Percentiles rank a stretch among this genome's conserved stretches.
phyloP scores from a whole-genome alignment of 1,140 invertebrate species.

The Lerema accius region DNA sequence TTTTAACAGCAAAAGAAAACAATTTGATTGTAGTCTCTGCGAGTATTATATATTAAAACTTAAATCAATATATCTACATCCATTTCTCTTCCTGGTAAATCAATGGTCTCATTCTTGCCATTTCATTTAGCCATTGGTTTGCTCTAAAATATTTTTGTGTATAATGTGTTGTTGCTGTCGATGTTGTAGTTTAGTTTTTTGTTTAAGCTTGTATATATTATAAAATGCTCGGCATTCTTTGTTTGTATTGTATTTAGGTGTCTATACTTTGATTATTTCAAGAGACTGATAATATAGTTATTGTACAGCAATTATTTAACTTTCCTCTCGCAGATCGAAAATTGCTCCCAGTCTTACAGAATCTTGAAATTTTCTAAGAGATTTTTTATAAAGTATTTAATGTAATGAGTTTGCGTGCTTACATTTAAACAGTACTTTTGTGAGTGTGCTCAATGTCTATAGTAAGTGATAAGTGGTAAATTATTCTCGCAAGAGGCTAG shows the following conservation, averaged over 20 bases:
- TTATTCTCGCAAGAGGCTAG: slow-evolving; percentile 5
- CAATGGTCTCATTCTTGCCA: slow-evolving; percentile 29
- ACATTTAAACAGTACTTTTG: slow-evolving; percentile 9
- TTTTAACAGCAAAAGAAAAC: too few species aligned
- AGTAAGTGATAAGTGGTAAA: slow-evolving; percentile 1
- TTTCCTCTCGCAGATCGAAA: neutral
- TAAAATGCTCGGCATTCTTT: slow-evolving; percentile 38
- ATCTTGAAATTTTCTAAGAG: neutral
- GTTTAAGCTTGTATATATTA: slow-evolving; percentile 40
- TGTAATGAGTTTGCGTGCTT: slow-evolving; percentile 5
- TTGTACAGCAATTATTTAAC: neutral
- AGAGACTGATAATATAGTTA: slow-evolving; percentile 5
- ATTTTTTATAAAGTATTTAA: slow-evolving; percentile 7
- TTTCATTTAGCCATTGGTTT: slow-evolving; percentile 21
- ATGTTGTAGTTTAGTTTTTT: slow-evolving; percentile 35
- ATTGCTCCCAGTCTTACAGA: neutral
- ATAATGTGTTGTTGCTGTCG: slow-evolving; percentile 38
- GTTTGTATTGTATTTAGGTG: slow-evolving; percentile 26
- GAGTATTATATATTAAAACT: too few species aligned
- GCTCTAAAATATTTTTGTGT: slow-evolving; percentile 33
- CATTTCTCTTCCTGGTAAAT: neutral
- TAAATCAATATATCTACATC: too few species aligned
- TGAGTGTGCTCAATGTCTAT: slow-evolving; percentile 10
- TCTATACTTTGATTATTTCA: slow-evolving; percentile 22
- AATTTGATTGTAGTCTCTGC: too few species aligned